phyloP scores from a whole-genome alignment of 2,888 invertebrate species.

The Heterodera filipjevi region DNA sequence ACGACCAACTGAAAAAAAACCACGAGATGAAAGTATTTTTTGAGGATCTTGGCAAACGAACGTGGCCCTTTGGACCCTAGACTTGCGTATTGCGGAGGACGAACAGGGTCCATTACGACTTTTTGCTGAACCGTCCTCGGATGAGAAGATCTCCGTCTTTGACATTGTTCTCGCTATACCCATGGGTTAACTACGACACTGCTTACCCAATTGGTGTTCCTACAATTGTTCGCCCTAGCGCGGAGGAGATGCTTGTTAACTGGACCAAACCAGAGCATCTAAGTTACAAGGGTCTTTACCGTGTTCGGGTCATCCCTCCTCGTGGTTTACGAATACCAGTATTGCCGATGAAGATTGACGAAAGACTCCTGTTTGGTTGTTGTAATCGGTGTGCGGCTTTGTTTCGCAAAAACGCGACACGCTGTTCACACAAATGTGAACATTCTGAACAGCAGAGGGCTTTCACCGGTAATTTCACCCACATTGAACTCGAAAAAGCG shows the following conservation, averaged over 20 bases:
- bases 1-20: background rate
- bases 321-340: too few relatives aligned
- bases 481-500: constrained; percentile 21
- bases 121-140: background rate
- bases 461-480: constrained; percentile 12
- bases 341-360: too few relatives aligned
- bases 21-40: background rate
- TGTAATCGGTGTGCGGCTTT: too few relatives aligned
- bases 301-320: too few relatives aligned
- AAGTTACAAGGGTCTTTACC: background rate
- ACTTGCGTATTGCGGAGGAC: constrained; percentile 4
- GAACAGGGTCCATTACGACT: constrained; percentile 5
- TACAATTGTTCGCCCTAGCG: background rate
- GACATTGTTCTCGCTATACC: constrained; percentile 6
- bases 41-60: background rate
- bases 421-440: too few relatives aligned
- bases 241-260: background rate
- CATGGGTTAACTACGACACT: background rate
- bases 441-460: background rate
- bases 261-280: constrained; percentile 19
- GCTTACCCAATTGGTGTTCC: constrained; percentile 14
- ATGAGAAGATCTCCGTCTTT: background rate
- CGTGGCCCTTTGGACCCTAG: constrained; percentile 7
- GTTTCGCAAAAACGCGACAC: too few relatives aligned
- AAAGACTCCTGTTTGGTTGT: too few relatives aligned